phyloP scores from a whole-genome alignment of 2,797 vertebrate species.

The Enteromius anoplus region DNA sequence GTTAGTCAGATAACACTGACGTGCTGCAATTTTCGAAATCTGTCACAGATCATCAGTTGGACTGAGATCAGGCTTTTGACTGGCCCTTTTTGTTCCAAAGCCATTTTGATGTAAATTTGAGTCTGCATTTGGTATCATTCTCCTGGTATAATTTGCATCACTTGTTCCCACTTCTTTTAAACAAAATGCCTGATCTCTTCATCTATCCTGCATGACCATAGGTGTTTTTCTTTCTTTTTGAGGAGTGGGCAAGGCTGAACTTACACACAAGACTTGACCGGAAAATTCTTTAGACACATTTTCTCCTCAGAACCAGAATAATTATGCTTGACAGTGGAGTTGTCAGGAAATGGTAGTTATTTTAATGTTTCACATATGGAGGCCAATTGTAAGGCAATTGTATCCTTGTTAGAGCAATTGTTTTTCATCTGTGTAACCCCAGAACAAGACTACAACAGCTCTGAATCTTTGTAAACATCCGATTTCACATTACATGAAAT shows the following conservation, averaged over 20 bases:
- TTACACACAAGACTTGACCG: conserved; percentile 19
- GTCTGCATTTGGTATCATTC: conserved; percentile 16
- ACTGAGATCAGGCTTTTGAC: conserved; percentile 30
- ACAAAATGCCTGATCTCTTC: background rate
- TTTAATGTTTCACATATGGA: conserved; percentile 45
- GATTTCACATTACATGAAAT: background rate
- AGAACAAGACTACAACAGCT: conserved; percentile 4
- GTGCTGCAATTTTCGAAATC: conserved; percentile 28
- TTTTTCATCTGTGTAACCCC: conserved; percentile 30
- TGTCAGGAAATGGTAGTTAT: conserved; percentile 46
- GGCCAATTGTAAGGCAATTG: conserved; percentile 33
- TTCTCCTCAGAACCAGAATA: conserved; percentile 23
- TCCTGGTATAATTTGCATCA: background rate
- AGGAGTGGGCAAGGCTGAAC: background rate
- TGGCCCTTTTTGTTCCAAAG: conserved; percentile 22
- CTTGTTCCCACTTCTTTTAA: background rate
- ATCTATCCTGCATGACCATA: background rate
- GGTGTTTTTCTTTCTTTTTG: background rate
- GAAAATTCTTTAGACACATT: background rate
- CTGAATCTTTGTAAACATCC: background rate
- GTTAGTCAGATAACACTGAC: background rate
- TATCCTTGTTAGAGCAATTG: conserved; percentile 42
- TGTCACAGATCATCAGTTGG: conserved; percentile 38
- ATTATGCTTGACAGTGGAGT: conserved; percentile 38
- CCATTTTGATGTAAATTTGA: conserved; percentile 20